Percentiles rank a stretch among this genome's conserved stretches.
Evolutionary conservation across 2,797 vertebrate species (phyloP).

Genomic region (Lycodopsis pacificus): DNA sequence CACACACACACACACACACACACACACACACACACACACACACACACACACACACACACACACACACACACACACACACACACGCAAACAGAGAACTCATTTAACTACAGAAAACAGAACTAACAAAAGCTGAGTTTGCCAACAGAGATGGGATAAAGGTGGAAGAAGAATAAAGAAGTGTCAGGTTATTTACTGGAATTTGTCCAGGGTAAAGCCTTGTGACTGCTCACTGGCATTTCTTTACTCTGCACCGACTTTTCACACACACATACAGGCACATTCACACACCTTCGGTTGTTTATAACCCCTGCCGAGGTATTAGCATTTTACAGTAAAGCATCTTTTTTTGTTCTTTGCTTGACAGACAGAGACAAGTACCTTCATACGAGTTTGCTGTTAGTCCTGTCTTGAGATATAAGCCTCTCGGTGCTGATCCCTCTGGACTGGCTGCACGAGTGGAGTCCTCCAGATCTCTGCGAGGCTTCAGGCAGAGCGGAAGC

Average conservation of each 20-base stretch:
- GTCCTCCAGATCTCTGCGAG: conserved; percentile 34
- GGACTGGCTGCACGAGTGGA: conserved; percentile 21
- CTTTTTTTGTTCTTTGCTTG: neutral
- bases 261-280: conserved; percentile 17
- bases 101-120: neutral
- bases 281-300: neutral
- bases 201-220: conserved; percentile 10
- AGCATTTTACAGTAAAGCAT: neutral
- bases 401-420: conserved; percentile 14
- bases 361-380: conserved; percentile 57
- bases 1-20: conserved; percentile 2
- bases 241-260: conserved; percentile 1
- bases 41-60: conserved; percentile 3
- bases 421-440: conserved; percentile 31
- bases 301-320: neutral
- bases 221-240: neutral
- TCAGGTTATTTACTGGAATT: conserved; percentile 26
- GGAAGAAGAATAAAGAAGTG: conserved; percentile 9
- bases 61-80: conserved; percentile 12
- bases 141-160: neutral
- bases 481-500: conserved; percentile 43
- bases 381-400: conserved; percentile 31
- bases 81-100: neutral
- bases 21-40: conserved; percentile 24
- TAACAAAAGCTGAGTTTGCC: neutral